Evolutionary conservation across 2,888 invertebrate genomes (phyloP).

Genomic region (Scaptodrosophila latifasciaeformis): DNA sequence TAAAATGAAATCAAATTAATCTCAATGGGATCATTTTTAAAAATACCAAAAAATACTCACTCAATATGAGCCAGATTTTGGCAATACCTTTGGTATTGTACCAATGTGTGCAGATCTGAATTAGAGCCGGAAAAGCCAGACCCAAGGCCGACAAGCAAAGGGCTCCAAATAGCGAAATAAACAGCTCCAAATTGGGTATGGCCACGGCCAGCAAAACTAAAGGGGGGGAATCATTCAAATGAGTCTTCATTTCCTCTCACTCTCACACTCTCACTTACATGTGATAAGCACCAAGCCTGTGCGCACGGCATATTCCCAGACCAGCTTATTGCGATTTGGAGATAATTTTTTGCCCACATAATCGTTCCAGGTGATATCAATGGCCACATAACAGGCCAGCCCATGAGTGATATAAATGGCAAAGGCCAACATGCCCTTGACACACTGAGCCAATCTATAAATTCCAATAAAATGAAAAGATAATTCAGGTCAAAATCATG

Average conservation of each 20-base stretch:
- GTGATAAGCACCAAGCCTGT: slow-evolving; percentile 86
- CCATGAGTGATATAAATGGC: slow-evolving; percentile 95
- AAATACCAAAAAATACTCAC: slow-evolving; percentile 64
- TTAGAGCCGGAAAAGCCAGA: slow-evolving; percentile 91
- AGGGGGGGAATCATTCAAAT: no score
- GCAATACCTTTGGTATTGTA: slow-evolving; percentile 78
- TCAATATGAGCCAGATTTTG: slow-evolving; percentile 78
- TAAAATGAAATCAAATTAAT: not conserved
- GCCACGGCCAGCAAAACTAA: slow-evolving; percentile 88
- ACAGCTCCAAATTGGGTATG: slow-evolving; percentile 88
- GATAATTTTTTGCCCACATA: slow-evolving; percentile 80
- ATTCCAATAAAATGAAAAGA: not conserved
- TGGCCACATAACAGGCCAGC: slow-evolving; percentile 95
- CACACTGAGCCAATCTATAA: slow-evolving; percentile 82
- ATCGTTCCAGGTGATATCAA: slow-evolving; percentile 93
- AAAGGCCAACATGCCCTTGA: slow-evolving; percentile 83
- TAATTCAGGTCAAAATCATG: no score
- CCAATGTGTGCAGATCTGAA: slow-evolving; percentile 90
- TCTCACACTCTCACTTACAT: no score
- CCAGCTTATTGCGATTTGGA: slow-evolving; percentile 78
- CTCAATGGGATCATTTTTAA: no score
- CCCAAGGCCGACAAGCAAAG: slow-evolving; percentile 91
- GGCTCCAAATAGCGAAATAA: slow-evolving; percentile 90
- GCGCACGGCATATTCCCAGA: slow-evolving; percentile 88
- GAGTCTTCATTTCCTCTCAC: no score